Conservation (phyloP, 2,797 vertebrate genomes). For the Petrocephalus sullivani region DNA sequence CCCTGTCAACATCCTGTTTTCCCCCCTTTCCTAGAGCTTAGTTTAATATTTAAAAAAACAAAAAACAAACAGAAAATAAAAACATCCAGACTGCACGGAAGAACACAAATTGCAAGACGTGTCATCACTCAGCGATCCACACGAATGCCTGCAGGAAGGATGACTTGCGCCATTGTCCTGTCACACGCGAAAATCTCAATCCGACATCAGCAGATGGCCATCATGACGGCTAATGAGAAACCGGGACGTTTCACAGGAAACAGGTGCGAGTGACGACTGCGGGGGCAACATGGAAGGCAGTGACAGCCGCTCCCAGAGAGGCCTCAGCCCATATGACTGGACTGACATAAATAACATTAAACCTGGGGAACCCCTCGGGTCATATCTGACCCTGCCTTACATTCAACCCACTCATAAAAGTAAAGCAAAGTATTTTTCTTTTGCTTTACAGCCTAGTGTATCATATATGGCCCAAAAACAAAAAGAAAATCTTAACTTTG, state of each 20-base stretch:
- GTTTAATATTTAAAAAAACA: not conserved
- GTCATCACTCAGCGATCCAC: not conserved
- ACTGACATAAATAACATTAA: not conserved
- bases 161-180: not conserved
- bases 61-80: not conserved
- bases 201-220: not conserved
- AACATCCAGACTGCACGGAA: not conserved
- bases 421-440: too few relatives aligned
- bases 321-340: not conserved
- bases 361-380: too few relatives aligned
- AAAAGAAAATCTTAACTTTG: too few relatives aligned
- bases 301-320: not conserved
- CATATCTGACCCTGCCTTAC: too few relatives aligned
- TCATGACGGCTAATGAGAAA: not conserved
- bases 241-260: not conserved
- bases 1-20: not conserved
- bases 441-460: too few relatives aligned
- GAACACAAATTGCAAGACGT: not conserved
- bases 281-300: not conserved
- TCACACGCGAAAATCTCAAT: not conserved
- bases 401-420: too few relatives aligned
- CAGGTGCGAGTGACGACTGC: not conserved
- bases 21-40: not conserved
- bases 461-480: too few relatives aligned
- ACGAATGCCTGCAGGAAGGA: not conserved